Evolutionary conservation across 64 coral and sea anemone species (phyloP).

Genomic region (Porites australiensis): DNA sequence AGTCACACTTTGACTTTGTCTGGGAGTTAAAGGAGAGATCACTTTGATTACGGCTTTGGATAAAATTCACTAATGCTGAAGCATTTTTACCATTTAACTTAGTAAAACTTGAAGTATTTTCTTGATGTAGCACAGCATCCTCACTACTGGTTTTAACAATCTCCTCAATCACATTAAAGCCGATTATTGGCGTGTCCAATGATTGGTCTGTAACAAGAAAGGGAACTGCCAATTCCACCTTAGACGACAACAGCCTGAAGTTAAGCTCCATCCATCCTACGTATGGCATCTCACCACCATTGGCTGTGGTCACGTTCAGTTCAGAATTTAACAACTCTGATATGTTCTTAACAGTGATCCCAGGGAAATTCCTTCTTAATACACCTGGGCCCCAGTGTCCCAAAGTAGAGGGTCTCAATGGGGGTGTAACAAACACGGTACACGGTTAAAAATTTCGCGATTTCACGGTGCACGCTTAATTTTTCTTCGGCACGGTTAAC

Average conservation of each 20-base stretch:
- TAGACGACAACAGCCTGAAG: conserved; percentile 50
- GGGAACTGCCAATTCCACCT: conserved; percentile 46
- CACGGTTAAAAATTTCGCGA: too few species aligned
- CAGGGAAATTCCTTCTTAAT: conserved; percentile 11
- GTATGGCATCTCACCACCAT: conserved; percentile 46
- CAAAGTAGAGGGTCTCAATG: too few species aligned
- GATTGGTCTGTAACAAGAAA: conserved; percentile 63
- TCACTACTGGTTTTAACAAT: conserved; percentile 6
- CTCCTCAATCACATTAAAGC: conserved; percentile 77
- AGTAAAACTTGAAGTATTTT: conserved; percentile 26
- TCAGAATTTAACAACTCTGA: conserved; percentile 29
- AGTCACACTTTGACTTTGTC: conserved; percentile 38
- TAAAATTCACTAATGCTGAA: conserved; percentile 67
- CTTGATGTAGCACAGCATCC: conserved; percentile 29
- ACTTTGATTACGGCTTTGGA: conserved; percentile 39
- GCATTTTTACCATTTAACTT: conserved; percentile 26
- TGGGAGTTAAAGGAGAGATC: conserved; percentile 69
- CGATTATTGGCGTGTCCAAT: conserved; percentile 60
- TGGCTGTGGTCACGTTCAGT: conserved; percentile 39
- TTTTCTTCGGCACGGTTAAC: too few species aligned
- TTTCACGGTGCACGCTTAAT: too few species aligned
- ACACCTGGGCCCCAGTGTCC: conserved; percentile 49
- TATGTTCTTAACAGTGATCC: neutral
- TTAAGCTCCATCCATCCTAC: conserved; percentile 41
- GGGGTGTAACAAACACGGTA: too few species aligned